These are phyloP conservation scores for Ammodytes marinus DNA, from an alignment of 2,113 vertebrate genomes.

Conservation along the genomic window DNA sequence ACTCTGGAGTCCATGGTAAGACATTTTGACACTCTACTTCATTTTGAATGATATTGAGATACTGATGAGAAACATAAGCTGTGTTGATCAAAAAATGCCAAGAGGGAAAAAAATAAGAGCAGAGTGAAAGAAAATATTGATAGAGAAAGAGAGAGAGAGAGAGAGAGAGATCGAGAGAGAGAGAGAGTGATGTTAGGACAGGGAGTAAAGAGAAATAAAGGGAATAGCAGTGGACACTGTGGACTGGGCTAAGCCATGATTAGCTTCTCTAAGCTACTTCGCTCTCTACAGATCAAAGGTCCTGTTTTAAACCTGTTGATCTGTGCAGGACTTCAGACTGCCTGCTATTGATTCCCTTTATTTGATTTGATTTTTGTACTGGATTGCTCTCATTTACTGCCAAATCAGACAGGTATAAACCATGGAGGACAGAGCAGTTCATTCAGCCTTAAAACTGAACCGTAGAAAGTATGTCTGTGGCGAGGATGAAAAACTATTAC, in stretches of 20 bases:
- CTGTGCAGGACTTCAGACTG: constrained; percentile 40
- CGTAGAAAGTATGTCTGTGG: neutral
- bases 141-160: too few species aligned
- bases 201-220: neutral
- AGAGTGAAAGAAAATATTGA: neutral
- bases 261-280: constrained; percentile 74
- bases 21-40: neutral
- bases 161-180: neutral
- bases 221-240: constrained; percentile 29
- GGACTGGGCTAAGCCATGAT: constrained; percentile 47
- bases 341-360: constrained; percentile 35
- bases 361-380: constrained; percentile 40
- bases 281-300: constrained; percentile 60
- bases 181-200: neutral
- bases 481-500: too few species aligned
- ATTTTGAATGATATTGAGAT: neutral
- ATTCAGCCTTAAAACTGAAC: constrained; percentile 17
- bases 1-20: constrained; percentile 65
- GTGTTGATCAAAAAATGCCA: neutral
- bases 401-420: constrained; percentile 8
- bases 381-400: constrained; percentile 1
- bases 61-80: neutral
- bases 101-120: neutral
- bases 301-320: constrained; percentile 66
- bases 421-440: neutral